Base-by-base conservation (phyloP, 1,140 invertebrate genomes). In the Apis florea region DNA sequence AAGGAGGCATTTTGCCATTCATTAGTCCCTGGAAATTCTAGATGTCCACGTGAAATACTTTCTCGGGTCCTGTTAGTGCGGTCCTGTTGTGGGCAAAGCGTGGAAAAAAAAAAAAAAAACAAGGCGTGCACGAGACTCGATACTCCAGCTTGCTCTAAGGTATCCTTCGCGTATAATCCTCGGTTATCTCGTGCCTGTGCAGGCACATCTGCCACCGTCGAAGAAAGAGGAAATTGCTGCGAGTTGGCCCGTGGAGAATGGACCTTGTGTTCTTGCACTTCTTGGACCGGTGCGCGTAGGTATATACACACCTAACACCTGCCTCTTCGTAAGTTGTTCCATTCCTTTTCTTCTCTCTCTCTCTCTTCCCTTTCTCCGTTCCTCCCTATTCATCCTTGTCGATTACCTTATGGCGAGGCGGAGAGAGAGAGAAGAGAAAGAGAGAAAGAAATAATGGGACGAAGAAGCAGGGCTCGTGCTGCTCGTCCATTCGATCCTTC, bases 171-270 rank as follows among this genome's bases (percentile, higher is more conserved):
- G 68, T 83, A 61, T 26, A 82, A 85, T 89, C 85, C 71, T 76
- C n/a, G 75, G 82, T 87, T 88, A 88, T 88, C 83, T 88, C 40
- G 80, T 58, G 56, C 56, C 31, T 73, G 58, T 69, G 56, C 77
- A 67, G 69, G 70, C 84, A 67, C 88, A 89, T 87, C 88, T 89
- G 88, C 85, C 85, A 11, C 12, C 8, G 49, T 12, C 63, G 54
- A 79, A 73, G 79, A 85, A 80, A 83, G 70, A 86, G 71, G 76
- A 83, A 87, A 85, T 82, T 72, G 72, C 80, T 15, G 49, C 61
- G 63, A 71, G 59, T 26, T 76, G 80, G 11, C 75, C 68, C 51
- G 21, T 56, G 61, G 24, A 79, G 75, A 83, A 72, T 71, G 68
- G 47, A 26, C 70, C 59, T 73, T 67, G 59, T 83, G 75, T 79